Evolutionary conservation across 2,888 invertebrate species (phyloP), one percentile per base, ranked within the genome.

Genomic region (Caenorhabditis panamensis): DNA sequence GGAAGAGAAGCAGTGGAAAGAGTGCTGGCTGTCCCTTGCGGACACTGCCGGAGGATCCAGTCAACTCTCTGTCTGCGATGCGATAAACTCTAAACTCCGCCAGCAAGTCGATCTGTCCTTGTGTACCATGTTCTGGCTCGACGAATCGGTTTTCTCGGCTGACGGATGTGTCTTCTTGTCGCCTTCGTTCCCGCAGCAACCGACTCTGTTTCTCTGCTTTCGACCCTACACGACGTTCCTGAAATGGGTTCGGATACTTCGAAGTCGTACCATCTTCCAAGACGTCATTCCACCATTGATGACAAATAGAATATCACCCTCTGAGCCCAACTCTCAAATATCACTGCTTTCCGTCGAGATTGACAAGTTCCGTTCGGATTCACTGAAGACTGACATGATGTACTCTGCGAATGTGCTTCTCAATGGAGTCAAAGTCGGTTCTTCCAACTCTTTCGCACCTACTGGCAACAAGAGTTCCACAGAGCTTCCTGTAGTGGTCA

Each of bases 1-100:
- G 47, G 86, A 84, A 78, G 84, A 86, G 6, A 86, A 84, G 41
- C 69, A 73, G 28, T 86, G 86, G 86, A 81, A 82, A 47, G 54
- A 72, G 2, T 84, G 84, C 44, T 72, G 66, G 68, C 16, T 86
- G 49, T 67, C 68, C 13, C 41, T 77, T 13, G 72, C 82, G 1
- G 73, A 77, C 54, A 20, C 20, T 18, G 41, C 72, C 18, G 53
- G 59, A n/a, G 73, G 77, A n/a, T 53, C 68, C 22, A 72, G 72
- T n/a, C 68, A 73, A 13, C 54, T 82, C 1, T 31, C 80, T 6
- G 56, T 80, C 20, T 67, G 28, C 20, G 80, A 80, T 26, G 62
- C 73, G 8, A 58, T 69, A 53, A 26, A 37, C 13, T 62, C 81
- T 1, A 72, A 73, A 66, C 67, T 66, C 6, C 77, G 82, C 9